phyloP scores from a whole-genome alignment of 2,113 vertebrate genomes.

The Pholis gunnellus region DNA sequence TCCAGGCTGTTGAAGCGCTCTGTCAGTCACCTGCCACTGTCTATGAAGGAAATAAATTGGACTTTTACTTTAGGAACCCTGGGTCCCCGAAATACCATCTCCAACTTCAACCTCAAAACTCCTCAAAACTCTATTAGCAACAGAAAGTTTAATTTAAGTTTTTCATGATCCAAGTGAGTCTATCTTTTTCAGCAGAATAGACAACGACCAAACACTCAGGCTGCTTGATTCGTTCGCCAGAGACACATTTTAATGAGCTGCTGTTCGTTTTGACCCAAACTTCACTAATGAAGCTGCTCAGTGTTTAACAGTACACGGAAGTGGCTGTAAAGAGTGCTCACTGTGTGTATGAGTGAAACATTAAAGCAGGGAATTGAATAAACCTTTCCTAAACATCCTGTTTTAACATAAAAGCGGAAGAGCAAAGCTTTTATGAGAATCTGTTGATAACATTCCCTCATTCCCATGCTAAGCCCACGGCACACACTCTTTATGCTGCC shows the following conservation, averaged over 20 bases:
- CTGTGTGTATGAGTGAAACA: neutral
- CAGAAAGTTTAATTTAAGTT: slow-evolving; percentile 10
- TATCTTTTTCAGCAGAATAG: slow-evolving; percentile 10
- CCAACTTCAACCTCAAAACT: neutral
- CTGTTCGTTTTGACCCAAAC: slow-evolving; percentile 13
- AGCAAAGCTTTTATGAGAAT: neutral
- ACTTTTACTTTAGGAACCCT: neutral
- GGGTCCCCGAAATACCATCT: neutral
- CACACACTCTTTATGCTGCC: neutral
- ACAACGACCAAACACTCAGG: neutral
- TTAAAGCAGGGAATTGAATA: slow-evolving; percentile 2
- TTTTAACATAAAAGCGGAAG: neutral
- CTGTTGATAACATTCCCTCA: neutral
- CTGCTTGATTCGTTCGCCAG: slow-evolving; percentile 17
- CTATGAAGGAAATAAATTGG: neutral
- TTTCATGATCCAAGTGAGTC: neutral
- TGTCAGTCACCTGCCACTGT: neutral
- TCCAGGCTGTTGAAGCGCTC: neutral
- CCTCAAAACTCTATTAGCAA: neutral
- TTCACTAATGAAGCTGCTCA: neutral
- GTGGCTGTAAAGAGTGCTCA: slow-evolving; percentile 12
- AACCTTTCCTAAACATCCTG: neutral
- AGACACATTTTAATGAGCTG: slow-evolving; percentile 35
- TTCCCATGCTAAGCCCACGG: neutral
- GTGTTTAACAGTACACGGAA: slow-evolving; percentile 9